Evolutionary conservation across 2,888 invertebrate species (phyloP).

Genomic region (Diarsia rubi): DNA sequence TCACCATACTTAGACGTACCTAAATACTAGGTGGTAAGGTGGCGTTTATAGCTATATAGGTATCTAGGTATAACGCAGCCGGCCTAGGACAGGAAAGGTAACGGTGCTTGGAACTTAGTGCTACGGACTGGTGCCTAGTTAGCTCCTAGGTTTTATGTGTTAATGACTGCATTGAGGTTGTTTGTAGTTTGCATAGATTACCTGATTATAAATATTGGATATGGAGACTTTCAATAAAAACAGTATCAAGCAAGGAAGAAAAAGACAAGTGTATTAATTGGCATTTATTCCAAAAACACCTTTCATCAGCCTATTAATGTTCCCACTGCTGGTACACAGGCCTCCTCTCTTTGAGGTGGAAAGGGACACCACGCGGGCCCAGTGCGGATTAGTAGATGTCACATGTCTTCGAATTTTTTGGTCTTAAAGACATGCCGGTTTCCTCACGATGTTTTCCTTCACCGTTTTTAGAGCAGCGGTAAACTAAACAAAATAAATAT

Average conservation of each 20-base stretch:
- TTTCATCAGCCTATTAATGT: too few relatives aligned
- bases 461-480: too few relatives aligned
- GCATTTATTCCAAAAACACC: too few relatives aligned
- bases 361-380: too few relatives aligned
- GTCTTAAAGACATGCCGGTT: too few relatives aligned
- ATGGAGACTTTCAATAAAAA: background rate
- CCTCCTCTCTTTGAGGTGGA: too few relatives aligned
- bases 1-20: slow-evolving; percentile 22
- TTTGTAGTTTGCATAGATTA: background rate
- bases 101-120: slow-evolving; percentile 52
- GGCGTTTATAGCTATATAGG: background rate
- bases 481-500: too few relatives aligned
- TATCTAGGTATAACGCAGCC: slow-evolving; percentile 39
- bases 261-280: too few relatives aligned
- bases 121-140: slow-evolving; percentile 12
- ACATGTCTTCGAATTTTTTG: too few relatives aligned
- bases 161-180: background rate
- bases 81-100: slow-evolving; percentile 47
- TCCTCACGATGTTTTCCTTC: too few relatives aligned
- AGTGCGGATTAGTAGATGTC: too few relatives aligned
- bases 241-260: background rate
- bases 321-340: too few relatives aligned
- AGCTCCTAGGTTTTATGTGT: slow-evolving; percentile 29
- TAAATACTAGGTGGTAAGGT: slow-evolving; percentile 14
- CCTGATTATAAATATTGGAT: background rate